Evolutionary conservation across 1,140 invertebrate genomes (phyloP), one percentile per base, ranked within the genome.

Genomic region (Polypedilum vanderplanki): DNA sequence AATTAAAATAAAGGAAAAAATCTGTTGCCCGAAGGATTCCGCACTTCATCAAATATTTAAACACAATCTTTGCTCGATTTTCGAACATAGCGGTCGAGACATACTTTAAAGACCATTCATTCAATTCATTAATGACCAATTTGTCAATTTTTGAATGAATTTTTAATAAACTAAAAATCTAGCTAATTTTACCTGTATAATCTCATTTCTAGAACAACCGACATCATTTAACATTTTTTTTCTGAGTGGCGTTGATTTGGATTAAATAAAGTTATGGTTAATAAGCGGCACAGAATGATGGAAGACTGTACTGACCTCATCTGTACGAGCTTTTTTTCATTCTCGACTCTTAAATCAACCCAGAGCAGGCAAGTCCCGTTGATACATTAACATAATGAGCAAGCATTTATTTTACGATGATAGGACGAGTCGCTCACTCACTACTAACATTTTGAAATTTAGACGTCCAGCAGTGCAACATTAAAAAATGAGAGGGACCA

Each of bases 351-450:
- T 57, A 57, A 57, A 57, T 57, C 46, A 57, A 57, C 46, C 10
- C 46, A 12, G 20, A 57, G 8, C 8, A 17, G 8, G 46, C 46
- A 57, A 57, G 46, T 57, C 46, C 46, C 46, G 46, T 4, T 57
- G 65, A 70, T 70, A 22, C 20, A 70, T 70, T 70, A 70, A 18
- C 65, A 70, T 70, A 70, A 70, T 70, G 65, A 70, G 65, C 17
- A 22, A 70, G 17, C 65, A 70, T 70, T 70, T 70, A 22, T 70
- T 20, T 70, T 70, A 70, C 65, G 65, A 70, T 22, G 17, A 33
- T 33, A 33, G 24, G 24, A 1, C 24, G 24, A 33, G 24, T 33
- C 24, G 24, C 65, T 22, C 65, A 10, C 18, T 17, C 41, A 10
- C 41, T 46, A 8, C 41, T 46, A n/a, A 46, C 15, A 57, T 57